A percentile compares a stretch with the other conserved stretches of the same genome.
phyloP scores from a whole-genome alignment of 2,797 vertebrate genomes.

The Gastrophryne carolinensis region DNA sequence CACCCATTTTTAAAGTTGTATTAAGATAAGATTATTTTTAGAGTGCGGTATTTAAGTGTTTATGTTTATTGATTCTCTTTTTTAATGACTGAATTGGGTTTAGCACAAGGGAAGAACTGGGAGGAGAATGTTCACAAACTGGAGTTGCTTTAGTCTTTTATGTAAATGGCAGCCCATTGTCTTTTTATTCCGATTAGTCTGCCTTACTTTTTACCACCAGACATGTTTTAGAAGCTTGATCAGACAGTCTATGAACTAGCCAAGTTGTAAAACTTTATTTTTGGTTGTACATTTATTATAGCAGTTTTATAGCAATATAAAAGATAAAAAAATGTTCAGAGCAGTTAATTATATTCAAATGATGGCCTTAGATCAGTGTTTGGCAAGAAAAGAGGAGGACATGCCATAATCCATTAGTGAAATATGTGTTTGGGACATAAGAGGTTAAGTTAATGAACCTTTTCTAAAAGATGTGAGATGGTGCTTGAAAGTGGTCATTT shows the following conservation, averaged over 20 bases:
- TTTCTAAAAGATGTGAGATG: conserved; percentile 7
- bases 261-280: not conserved
- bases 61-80: too few relatives aligned
- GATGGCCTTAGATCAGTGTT: not conserved
- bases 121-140: too few relatives aligned
- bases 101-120: too few relatives aligned
- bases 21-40: too few relatives aligned
- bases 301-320: not conserved
- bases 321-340: not conserved
- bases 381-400: not conserved
- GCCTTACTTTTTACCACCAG: not conserved
- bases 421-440: conserved; percentile 14
- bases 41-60: too few relatives aligned
- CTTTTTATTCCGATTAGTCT: too few relatives aligned
- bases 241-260: not conserved
- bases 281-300: not conserved
- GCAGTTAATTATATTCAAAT: not conserved
- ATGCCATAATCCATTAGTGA: conserved; percentile 10
- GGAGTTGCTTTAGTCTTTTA: too few relatives aligned
- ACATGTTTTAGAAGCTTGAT: not conserved
- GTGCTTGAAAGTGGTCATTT: conserved; percentile 10
- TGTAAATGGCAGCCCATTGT: too few relatives aligned
- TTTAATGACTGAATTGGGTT: too few relatives aligned
- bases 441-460: conserved; percentile 4
- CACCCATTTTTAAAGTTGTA: too few relatives aligned